Base-by-base conservation (phyloP, 2,888 invertebrate species). In the Melangyna quadrimaculata region DNA sequence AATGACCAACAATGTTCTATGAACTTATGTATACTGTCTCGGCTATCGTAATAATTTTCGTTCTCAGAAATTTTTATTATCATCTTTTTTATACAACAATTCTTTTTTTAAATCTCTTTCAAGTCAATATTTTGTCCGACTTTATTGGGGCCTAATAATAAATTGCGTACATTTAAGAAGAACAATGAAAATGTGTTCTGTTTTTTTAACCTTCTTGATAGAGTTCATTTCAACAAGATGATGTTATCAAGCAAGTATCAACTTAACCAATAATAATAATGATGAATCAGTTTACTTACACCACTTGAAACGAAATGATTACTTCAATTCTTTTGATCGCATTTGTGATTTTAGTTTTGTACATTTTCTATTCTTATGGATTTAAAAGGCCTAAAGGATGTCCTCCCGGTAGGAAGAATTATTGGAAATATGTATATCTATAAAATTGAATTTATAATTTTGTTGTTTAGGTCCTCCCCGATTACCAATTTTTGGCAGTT, bases 401-500 rank as follows among this genome's bases (percentile, higher is more conserved):
- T 88, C 95, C 95, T 6, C 95, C 95, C 86, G 94, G 95, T 95
- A 91, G 81, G 88, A 59, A 32, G 0, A 32, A 57, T 17, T n/a
- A n/a, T n/a, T n/a, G n/a, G 7, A 55, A 35, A 27, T n/a, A n/a
- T n/a, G n/a, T n/a, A n/a, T n/a, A 61, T n/a, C 9, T n/a, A 22
- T 19, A 2, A 19, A 2, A 19, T 3, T 2, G 3, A 22, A 37
- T 53, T 14, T 72, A 17, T 14, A 1, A 24, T 12, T 9, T 29
- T 55, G 17, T 67, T 55, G 27, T 72, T 77, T 61, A 95, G 95
- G 95, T 48, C 94, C 95, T 3, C 94, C 94, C 0, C 93, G 93
- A 27, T 89, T 95, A 48, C 95, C 95, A 1, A 67, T 95, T n/a
- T 94, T 94, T 88, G 95, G 95, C 2, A 94, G 94, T 35, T 95